Percentiles rank a stretch among this genome's conserved stretches.
phyloP scores from a whole-genome alignment of 2,797 vertebrate species.

The Neomorphus geoffroyi region DNA sequence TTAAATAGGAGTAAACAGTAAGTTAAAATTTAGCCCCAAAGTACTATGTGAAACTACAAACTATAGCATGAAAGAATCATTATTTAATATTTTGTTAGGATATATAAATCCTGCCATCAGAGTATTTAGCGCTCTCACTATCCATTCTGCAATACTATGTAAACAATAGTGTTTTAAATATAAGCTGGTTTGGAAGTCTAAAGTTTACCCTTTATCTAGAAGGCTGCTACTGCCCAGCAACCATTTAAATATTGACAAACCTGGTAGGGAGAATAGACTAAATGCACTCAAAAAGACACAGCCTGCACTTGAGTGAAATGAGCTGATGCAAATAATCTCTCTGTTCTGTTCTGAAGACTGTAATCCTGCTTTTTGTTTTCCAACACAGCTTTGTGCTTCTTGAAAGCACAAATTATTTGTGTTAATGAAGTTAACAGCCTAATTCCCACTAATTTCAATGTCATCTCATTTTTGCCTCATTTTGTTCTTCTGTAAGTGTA shows the following conservation, averaged over 20 bases:
- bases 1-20: not conserved
- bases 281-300: not conserved
- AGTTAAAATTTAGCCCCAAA: not conserved
- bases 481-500: not conserved
- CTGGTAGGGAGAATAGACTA: not conserved
- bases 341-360: not conserved
- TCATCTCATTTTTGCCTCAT: not conserved
- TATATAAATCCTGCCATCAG: not conserved
- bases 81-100: not conserved
- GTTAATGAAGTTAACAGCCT: not conserved
- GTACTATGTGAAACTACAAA: not conserved
- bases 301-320: not conserved
- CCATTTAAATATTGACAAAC: not conserved
- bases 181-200: not conserved
- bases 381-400: not conserved
- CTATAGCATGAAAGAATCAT: not conserved
- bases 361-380: not conserved
- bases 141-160: rapidly evolving
- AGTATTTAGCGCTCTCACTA: not conserved
- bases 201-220: not conserved
- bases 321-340: not conserved
- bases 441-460: not conserved
- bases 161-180: not conserved
- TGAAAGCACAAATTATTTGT: not conserved
- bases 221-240: not conserved